Percentiles rank a stretch among this genome's conserved stretches.
Evolutionary conservation across 2,888 invertebrate species (phyloP).

Genomic region (Ischnus inquisitorius): DNA sequence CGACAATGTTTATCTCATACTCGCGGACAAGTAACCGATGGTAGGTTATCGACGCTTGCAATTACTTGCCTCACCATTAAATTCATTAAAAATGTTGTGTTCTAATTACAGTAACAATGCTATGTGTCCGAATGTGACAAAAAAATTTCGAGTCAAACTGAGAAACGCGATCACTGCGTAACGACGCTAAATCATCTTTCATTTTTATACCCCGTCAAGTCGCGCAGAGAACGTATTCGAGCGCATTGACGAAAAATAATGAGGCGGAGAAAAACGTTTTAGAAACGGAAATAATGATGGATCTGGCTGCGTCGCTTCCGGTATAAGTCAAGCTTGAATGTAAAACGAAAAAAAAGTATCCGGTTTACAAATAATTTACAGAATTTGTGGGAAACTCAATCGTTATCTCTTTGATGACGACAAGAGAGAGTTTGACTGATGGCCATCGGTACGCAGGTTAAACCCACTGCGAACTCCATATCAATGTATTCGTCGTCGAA

Average conservation of each 20-base stretch:
- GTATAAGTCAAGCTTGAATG: no score
- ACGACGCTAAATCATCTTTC: constrained; percentile 78
- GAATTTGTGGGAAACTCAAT: no score
- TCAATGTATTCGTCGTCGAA: constrained; percentile 44
- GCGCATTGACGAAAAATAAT: constrained; percentile 75
- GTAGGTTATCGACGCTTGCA: constrained; percentile 83
- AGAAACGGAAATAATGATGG: constrained; percentile 82
- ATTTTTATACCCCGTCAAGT: constrained; percentile 81
- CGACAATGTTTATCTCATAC: constrained; percentile 91
- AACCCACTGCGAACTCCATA: constrained; percentile 44
- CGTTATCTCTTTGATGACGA: constrained; percentile 63
- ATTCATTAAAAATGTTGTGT: no score
- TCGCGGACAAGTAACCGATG: constrained; percentile 89
- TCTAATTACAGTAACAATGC: constrained; percentile 89
- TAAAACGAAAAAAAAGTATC: no score
- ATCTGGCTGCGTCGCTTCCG: constrained; percentile 86
- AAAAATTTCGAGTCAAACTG: constrained; percentile 86
- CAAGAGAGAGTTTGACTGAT: constrained; percentile 59
- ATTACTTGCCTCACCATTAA: constrained; percentile 38
- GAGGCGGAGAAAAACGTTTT: constrained; percentile 75
- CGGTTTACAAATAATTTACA: no score
- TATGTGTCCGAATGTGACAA: constrained; percentile 89
- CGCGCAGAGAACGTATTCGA: constrained; percentile 76
- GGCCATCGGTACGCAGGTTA: constrained; percentile 67
- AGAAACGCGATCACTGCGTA: constrained; percentile 89